phyloP scores from a whole-genome alignment of 2,797 vertebrate genomes.

The Merluccius polli region DNA sequence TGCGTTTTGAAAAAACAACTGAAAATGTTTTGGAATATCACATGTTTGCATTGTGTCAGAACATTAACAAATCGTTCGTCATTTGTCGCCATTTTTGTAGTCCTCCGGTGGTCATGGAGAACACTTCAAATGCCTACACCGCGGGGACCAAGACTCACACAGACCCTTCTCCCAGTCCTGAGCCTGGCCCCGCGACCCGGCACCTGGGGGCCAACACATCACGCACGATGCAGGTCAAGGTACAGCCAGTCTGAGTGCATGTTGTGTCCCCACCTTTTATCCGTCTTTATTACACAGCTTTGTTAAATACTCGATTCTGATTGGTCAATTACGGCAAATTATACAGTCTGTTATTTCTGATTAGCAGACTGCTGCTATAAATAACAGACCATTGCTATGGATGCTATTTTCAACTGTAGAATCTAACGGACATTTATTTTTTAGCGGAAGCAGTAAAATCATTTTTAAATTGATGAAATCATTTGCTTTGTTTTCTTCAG shows the following conservation, averaged over 20 bases:
- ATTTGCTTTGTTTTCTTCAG: too few species aligned
- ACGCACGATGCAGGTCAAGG: conserved; percentile 48
- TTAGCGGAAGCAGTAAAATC: too few species aligned
- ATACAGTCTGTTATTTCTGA: too few species aligned
- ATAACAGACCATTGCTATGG: too few species aligned
- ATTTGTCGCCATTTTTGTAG: conserved; percentile 27
- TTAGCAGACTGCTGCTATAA: too few species aligned
- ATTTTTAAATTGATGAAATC: too few species aligned
- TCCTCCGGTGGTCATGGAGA: conserved; percentile 66
- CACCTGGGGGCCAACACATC: conserved; percentile 55
- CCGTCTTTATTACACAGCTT: too few species aligned
- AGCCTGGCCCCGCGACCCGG: conserved; percentile 19
- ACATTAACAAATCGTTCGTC: background rate
- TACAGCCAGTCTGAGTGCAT: conserved; percentile 13
- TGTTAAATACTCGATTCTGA: too few species aligned
- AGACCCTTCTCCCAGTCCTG: conserved; percentile 38
- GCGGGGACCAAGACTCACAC: conserved; percentile 56
- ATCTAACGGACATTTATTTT: too few species aligned
- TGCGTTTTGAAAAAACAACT: background rate
- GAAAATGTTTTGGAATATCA: background rate
- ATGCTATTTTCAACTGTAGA: too few species aligned
- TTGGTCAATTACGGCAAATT: too few species aligned
- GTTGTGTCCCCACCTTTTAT: background rate
- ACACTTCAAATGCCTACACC: conserved; percentile 60
- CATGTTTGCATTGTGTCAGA: background rate